Conservation (phyloP, 2,888 invertebrate species). For the Zhuqinia jingwanae region DNA sequence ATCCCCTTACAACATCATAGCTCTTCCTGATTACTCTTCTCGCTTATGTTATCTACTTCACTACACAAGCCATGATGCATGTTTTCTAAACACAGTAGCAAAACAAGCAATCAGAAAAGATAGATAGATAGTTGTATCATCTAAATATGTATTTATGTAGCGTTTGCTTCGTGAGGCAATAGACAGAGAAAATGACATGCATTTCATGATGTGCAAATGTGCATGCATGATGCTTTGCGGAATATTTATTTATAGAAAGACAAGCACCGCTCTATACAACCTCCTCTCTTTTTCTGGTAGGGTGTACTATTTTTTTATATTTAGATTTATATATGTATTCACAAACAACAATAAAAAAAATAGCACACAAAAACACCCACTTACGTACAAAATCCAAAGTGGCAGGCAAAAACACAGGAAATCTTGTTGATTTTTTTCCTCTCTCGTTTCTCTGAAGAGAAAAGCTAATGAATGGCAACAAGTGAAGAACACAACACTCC, state of each 20-base stretch:
- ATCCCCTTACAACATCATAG: slow-evolving; percentile 59
- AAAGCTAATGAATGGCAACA: slow-evolving; percentile 39
- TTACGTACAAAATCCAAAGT: neutral
- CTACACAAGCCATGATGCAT: too few relatives aligned
- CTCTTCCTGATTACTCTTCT: too few relatives aligned
- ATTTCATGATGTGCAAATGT: slow-evolving; percentile 8
- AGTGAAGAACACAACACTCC: neutral
- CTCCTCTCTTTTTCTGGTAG: too few relatives aligned
- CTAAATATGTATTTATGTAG: too few relatives aligned
- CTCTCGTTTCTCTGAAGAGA: slow-evolving; percentile 1
- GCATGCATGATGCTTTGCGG: neutral
- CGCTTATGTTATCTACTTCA: neutral
- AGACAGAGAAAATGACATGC: slow-evolving; percentile 14
- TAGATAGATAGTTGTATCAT: too few relatives aligned
- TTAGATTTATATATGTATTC: neutral
- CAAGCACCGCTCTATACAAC: too few relatives aligned
- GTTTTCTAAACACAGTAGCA: too few relatives aligned
- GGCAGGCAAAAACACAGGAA: neutral
- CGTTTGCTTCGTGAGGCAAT: neutral
- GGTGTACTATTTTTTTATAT: too few relatives aligned
- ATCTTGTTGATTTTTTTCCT: neutral
- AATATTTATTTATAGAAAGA: neutral
- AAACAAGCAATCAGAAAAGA: too few relatives aligned
- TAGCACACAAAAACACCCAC: neutral
- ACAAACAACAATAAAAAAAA: neutral